These are phyloP conservation scores for Tachycineta bicolor DNA, from an alignment of 2,113 vertebrate species.

Conservation along the genomic window DNA sequence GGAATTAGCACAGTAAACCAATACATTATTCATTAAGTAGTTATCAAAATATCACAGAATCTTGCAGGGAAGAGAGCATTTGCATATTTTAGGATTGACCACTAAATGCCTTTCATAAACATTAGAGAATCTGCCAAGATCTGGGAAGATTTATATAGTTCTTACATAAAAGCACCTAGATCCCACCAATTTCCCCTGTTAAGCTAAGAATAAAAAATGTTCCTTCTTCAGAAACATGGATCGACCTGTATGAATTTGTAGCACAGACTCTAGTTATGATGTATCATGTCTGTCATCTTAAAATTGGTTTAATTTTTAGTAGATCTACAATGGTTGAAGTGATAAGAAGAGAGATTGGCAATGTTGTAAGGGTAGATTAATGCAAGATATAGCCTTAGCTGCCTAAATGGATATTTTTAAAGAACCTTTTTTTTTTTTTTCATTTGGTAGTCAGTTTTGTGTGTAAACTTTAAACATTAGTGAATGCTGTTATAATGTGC, in stretches of 20 bases:
- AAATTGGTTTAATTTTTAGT: background rate
- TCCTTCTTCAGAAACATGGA: background rate
- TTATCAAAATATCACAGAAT: background rate
- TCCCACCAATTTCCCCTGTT: background rate
- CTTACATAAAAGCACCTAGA: background rate
- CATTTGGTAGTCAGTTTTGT: background rate
- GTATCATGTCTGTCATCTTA: background rate
- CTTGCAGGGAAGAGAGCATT: background rate
- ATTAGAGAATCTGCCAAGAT: background rate
- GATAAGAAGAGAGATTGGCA: background rate
- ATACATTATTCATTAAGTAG: background rate
- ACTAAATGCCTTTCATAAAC: background rate
- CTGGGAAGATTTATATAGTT: background rate
- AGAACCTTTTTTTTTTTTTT: background rate
- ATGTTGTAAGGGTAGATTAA: background rate
- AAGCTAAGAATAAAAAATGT: background rate
- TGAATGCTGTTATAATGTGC: background rate
- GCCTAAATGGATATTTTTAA: background rate
- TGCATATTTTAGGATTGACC: background rate
- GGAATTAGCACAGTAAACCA: background rate
- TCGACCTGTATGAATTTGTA: background rate
- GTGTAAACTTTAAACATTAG: background rate
- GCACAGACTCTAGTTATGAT: background rate
- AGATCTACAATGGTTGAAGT: background rate
- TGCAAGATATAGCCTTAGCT: background rate